These are phyloP conservation scores for Agonopterix arenella DNA, from an alignment of 2,888 invertebrate genomes.

Conservation along the genomic window DNA sequence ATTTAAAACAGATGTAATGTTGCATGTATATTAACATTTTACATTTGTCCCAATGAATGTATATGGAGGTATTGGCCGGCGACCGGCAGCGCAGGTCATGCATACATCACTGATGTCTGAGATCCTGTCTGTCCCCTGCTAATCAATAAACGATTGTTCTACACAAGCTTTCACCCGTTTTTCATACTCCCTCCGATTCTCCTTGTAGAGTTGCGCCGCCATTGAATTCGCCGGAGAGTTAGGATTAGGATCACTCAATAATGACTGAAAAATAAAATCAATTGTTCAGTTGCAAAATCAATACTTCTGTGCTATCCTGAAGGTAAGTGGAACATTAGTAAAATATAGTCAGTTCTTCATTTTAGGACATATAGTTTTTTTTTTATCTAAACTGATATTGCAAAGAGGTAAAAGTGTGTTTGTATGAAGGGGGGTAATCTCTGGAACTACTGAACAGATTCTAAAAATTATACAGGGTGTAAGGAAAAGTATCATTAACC, in stretches of 20 bases:
- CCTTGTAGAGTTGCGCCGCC: conserved; percentile 99
- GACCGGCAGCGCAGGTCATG: conserved; percentile 32
- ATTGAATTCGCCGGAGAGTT: conserved; percentile 99
- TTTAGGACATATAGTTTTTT: too few species aligned
- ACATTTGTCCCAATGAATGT: conserved; percentile 56
- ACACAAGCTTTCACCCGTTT: conserved; percentile 99
- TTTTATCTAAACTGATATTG: too few species aligned
- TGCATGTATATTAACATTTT: background rate
- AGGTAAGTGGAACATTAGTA: too few species aligned
- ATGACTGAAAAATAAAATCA: conserved; percentile 85
- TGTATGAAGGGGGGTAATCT: too few species aligned
- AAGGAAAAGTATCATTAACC: too few species aligned
- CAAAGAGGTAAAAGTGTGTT: too few species aligned
- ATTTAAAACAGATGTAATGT: too few species aligned
- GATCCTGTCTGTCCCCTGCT: conserved; percentile 60
- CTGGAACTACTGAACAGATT: too few species aligned
- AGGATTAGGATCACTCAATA: conserved; percentile 99
- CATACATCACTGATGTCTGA: conserved; percentile 24
- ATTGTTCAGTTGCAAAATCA: too few species aligned
- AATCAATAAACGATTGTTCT: conserved; percentile 99
- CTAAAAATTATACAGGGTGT: too few species aligned
- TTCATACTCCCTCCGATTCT: conserved; percentile 99
- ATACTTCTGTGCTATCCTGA: too few species aligned
- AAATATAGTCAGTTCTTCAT: too few species aligned
- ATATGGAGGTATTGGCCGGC: conserved; percentile 44